Base-by-base conservation (phyloP, 2,113 vertebrate genomes). In the Pandion haliaetus region DNA sequence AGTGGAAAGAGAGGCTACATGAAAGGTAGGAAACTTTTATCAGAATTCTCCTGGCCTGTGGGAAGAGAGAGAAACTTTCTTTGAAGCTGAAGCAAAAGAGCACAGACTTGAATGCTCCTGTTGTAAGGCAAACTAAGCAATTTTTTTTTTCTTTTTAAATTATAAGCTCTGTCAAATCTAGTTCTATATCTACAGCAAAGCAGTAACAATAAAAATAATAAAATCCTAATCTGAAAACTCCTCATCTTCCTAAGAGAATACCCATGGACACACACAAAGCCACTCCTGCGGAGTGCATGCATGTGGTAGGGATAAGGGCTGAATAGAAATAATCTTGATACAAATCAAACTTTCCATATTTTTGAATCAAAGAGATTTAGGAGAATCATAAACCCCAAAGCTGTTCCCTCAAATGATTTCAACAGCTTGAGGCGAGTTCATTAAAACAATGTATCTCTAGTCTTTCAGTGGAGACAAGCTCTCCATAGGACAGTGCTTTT, bases 401-500 rank as follows among this genome's bases (percentile, higher is more conserved):
- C 69, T 84, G 29, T 76, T 96, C 81, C 17, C 66, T 94, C 73
- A 88, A 87, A 92, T 82, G 31, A 86, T 95, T 96, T 95, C 74
- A 95, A 49, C 79, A 90, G 86, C 95, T 96, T 84, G 85, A 95
- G 50, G 88, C 3, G 0, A 85, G 86, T 88, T 97, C 91, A 78
- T 96, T 96, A 97, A 91, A 97, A 87, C 86, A 95, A 88, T 81
- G 61, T 55, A 55, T 94, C 45, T 88, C 36, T 69, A 96, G 88
- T 59, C 65, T 76, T 84, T 69, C 69, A 61, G 70, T 4, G 5
- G 92, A 94, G 93, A 88, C 83, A 54, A 72, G 49, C 38, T 93
- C 94, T 94, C 96, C 2, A 0, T 78, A 80, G 65, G 87, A 93
- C 55, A 32, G 88, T 28, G 63, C 32, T 62, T 88, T 88, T 89